Evolutionary conservation across 2,888 invertebrate species (phyloP), one percentile per base, ranked within the genome.

Genomic region (Ischnus inquisitorius): DNA sequence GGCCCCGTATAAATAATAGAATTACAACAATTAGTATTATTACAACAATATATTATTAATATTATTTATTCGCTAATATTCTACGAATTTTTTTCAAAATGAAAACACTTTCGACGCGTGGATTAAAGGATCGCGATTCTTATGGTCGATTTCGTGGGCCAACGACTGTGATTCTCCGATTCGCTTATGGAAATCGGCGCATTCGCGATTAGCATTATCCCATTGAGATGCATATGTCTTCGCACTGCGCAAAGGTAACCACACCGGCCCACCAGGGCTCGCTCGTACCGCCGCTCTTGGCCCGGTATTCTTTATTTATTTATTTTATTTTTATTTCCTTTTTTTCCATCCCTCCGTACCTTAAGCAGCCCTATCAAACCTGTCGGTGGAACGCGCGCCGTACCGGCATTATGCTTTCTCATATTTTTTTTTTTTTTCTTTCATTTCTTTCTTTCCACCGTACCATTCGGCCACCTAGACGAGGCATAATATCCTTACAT

Each of bases 211-310:
- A 91, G 90, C 90, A 92, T 92, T 89, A 84, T 90, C 79, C 89
- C 89, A 93, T 93, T 93, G 90, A 92, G 87, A 93, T 92, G 93
- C 90, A 93, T 92, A 92, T 92, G 87, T 83, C 62, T 91, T 92
- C 92, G 88, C 93, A 91, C 92, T 88, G 69, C 22, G 57, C 28
- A 43, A 16, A 72, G 19, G 75, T 28, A 72, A 41, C 62, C 85
- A 79, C 81, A 75, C 69, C 65, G 57, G 25, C 74, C 34, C 65
- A 71, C 67, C 72, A 75, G 81, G 83, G 77, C 84, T 84, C 80
- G 72, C 54, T 77, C 39, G 68, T 54, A 57, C 72, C 68, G 64
- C 76, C 46, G 43, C 60, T 86, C 62, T 57, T 76, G 46, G 34
- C 51, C 19, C 51, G 62, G 54, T 79, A 81, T 85, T 82, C 84